Evolutionary conservation across 1,140 invertebrate species (phyloP), one percentile per base, ranked within the genome.

Genomic region (Pseudoatta argentina): DNA sequence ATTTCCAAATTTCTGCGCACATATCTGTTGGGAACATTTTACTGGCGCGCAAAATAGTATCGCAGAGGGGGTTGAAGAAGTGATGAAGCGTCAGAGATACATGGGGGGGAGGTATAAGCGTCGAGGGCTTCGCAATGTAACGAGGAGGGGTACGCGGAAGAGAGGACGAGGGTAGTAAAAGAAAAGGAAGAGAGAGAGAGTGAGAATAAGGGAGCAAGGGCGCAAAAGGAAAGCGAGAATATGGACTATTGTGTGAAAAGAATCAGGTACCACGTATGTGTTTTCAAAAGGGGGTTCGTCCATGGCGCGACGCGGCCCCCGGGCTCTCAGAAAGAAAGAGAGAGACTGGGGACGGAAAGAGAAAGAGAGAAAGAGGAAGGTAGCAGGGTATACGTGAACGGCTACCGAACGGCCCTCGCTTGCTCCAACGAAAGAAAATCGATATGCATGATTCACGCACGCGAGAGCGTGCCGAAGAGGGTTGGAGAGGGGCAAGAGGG

Each of bases 371-470:
- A 63, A 61, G 57, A 81, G 51, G 51, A 75, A 55, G 55, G 69
- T 77, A 75, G 64, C 64, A 76, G 64, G 24, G 48, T 66, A 71
- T 78, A 86, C 75, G 76, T 73, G 71, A 81, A 30, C 75, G 73
- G 73, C 85, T 85, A 81, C 85, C 69, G 69, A 87, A 77, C 81
- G 88, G 72, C 86, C 79, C 69, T 73, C 79, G 79, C 79, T 83
- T 83, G 63, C 85, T 88, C 89, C 87, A 90, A 90, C 89, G 86
- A 92, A 93, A 93, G 92, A 95, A 95, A 95, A 95, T 95, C 95
- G 94, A 95, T 95, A 95, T 94, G 94, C 93, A 94, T 95, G 95
- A 95, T 95, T 95, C 95, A 95, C 93, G 93, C 93, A 91, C 87
- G 92, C 91, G 90, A 93, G 88, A 88, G 73, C 86, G 87, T 75